Percentiles rank a stretch among this genome's conserved stretches.
Conservation (phyloP, 2,797 vertebrate species). For the Lepilemur ruficaudatus region DNA sequence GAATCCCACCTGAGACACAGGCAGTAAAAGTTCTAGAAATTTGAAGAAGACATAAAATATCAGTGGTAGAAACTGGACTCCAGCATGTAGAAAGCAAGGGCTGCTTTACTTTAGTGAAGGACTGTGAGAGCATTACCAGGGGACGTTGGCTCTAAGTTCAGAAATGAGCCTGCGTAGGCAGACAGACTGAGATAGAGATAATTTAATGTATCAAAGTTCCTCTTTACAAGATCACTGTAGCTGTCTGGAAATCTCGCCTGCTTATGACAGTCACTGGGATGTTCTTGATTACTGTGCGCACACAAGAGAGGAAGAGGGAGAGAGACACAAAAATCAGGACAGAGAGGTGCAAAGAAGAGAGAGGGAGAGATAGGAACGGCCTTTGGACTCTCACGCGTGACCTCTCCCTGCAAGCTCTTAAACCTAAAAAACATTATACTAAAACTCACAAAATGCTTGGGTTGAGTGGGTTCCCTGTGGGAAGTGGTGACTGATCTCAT, state of each 20-base stretch:
- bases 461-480: neutral
- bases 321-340: neutral
- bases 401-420: neutral
- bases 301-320: neutral
- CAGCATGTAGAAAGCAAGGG: neutral
- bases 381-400: neutral
- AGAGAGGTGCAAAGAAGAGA: neutral
- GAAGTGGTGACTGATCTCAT: neutral
- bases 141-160: neutral
- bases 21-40: neutral
- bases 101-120: neutral
- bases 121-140: neutral
- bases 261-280: neutral
- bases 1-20: neutral
- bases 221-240: neutral
- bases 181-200: neutral
- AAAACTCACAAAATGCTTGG: neutral
- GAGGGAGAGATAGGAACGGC: neutral
- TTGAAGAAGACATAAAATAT: neutral
- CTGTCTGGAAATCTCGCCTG: neutral
- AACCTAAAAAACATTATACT: neutral
- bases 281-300: neutral
- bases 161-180: neutral
- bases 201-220: neutral
- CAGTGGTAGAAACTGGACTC: neutral